Percentiles rank a stretch among this genome's conserved stretches.
Conservation (phyloP, 1,140 invertebrate genomes). For the Sarcophaga bullata region DNA sequence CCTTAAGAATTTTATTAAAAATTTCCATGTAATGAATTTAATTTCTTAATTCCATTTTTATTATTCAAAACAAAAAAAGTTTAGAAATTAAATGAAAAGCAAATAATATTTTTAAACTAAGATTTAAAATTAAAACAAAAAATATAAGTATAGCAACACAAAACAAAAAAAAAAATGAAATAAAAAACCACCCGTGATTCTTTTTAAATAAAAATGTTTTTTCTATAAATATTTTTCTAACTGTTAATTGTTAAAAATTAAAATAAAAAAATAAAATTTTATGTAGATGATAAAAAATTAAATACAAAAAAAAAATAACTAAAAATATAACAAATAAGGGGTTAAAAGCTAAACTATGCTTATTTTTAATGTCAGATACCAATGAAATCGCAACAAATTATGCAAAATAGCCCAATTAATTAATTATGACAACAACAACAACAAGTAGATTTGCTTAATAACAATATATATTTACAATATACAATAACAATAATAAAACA, state of each 20-base stretch:
- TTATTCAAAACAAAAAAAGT: not conserved
- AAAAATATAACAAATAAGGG: conserved; percentile 47
- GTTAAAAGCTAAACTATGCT: conserved; percentile 66
- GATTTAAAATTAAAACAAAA: conserved; percentile 26
- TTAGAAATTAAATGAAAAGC: not conserved
- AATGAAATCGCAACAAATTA: conserved; percentile 24
- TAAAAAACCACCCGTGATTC: conserved; percentile 35
- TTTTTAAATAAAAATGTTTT: conserved; percentile 25
- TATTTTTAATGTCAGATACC: conserved; percentile 45
- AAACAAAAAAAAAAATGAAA: conserved; percentile 50
- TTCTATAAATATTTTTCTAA: conserved; percentile 38
- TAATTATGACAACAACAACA: not conserved
- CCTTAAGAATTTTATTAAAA: not conserved
- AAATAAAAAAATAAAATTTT: conserved; percentile 24
- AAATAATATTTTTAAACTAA: conserved; percentile 22
- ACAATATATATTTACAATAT: no score
- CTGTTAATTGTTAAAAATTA: conserved; percentile 31
- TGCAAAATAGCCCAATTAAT: not conserved
- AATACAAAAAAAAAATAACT: conserved; percentile 44
- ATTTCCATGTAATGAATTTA: not conserved
- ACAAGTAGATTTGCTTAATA: no score
- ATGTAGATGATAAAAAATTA: conserved; percentile 19
- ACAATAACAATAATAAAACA: no score
- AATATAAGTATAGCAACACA: conserved; percentile 46
- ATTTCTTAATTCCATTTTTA: no score